Evolutionary conservation across 2,797 vertebrate species (phyloP), one percentile per base, ranked within the genome.

Genomic region (Fundulus diaphanus): DNA sequence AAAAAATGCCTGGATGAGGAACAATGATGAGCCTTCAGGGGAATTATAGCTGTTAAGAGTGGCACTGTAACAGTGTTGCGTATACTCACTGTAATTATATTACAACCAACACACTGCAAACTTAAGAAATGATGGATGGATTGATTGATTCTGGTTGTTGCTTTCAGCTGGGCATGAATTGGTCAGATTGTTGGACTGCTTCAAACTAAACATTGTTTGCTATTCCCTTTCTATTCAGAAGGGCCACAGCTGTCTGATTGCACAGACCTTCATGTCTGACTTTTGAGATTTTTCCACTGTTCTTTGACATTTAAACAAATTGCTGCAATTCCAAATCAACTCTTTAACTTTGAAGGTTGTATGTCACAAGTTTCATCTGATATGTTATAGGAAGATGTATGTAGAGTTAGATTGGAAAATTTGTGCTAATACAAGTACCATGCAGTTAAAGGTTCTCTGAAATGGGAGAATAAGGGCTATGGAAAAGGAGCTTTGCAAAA

Each of bases 131-230:
- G 2, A 33, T 68, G 73, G 2, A 33, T 68, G 73, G 68, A 69
- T 77, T 70, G 57, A 80, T 69, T 35, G 35, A 81, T 82, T 65
- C 80, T 63, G 46, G 63, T 72, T 80, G 73, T 51, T 69, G 48
- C 33, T 73, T 74, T 70, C 9, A 81, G 65, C 74, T 73, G 72
- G 78, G 56, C 2, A 5, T 66, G 87, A 73, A 78, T 69, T 31
- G 6, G 80, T 85, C 81, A 81, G 84, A 85, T 80, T 78, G 76
- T 65, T 73, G 42, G 75, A 79, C 78, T 59, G 70, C 29, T 56
- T 84, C 78, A 74, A 46, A 48, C 49, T 72, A 68, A 78, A 54
- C 24, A 40, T 40, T 65, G 22, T 65, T 65, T n/a, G 12, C 22
- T n/a, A 40, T 40, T 9, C 8, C 24, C 9, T 20, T 65, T 65